A percentile compares a stretch with the other conserved stretches of the same genome.
phyloP scores from a whole-genome alignment of 1,140 invertebrate species.

The Myzus persicae region DNA sequence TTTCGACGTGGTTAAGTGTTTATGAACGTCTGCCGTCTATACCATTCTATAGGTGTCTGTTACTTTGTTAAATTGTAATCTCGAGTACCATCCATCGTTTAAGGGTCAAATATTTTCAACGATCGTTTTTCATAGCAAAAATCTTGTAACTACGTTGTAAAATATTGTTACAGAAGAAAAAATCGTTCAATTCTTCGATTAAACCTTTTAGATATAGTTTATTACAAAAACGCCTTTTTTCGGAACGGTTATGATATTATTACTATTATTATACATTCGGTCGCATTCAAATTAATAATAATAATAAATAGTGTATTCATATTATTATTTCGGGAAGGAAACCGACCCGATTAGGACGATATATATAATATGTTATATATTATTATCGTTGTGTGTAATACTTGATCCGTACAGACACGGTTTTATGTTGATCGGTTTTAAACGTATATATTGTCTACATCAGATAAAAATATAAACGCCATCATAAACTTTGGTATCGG shows the following conservation, averaged over 20 bases:
- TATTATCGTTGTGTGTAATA: constrained; percentile 3
- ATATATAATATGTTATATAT: not conserved
- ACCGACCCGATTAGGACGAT: not conserved
- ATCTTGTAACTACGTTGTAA: not conserved
- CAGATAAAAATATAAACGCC: not conserved
- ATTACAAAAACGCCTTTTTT: not conserved
- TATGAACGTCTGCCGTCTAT: not conserved
- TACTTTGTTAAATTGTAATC: not conserved
- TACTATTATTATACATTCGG: not conserved
- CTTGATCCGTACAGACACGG: not conserved
- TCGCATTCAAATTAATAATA: not conserved
- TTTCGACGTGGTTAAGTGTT: not conserved
- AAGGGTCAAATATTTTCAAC: constrained; percentile 8
- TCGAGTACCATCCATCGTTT: not conserved
- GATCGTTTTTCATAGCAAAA: not conserved
- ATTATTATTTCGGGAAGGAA: not conserved
- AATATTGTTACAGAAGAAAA: not conserved
- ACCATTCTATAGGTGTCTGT: not conserved
- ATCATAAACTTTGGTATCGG: not conserved
- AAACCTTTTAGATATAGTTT: not conserved
- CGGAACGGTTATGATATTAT: not conserved
- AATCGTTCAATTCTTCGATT: not conserved
- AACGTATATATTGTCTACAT: not conserved
- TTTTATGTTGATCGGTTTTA: not conserved
- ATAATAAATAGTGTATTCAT: not conserved